Base-by-base conservation (phyloP, 2,113 vertebrate species). In the Platichthys stellatus region DNA sequence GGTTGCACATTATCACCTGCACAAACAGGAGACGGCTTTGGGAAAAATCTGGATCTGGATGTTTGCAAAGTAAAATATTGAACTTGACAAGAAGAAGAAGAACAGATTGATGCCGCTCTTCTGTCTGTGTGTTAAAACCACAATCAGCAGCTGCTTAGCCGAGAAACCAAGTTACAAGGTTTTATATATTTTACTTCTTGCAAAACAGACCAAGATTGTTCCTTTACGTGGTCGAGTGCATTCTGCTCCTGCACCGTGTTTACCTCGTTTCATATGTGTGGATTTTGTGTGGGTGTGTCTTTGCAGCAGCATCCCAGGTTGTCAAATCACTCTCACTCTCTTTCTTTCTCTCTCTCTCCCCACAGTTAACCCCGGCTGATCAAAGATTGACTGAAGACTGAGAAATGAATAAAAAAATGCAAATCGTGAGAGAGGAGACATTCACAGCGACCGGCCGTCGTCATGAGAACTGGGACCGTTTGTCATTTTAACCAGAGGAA, bases 281-380 rank as follows among this genome's bases (percentile, higher is more conserved):
- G 76, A 74, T 86, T 82, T 76, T 74, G 76, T 74, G 89, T 90
- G 87, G 74, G 86, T 0, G 69, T 88, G 81, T 66, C 56, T 92
- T 85, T 83, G 78, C 86, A 78, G 53, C 72, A 54, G 59, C 82
- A n/a, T 73, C 81, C 45, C 76, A 80, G 76, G 35, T 75, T 81
- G 65, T 84, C 76, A 86, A 77, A 72, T 76, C 14, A 26, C 71
- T 57, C 63, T 40, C 2, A 3, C 21, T 86, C 53, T 86, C 69
- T 69, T 51, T 54, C 35, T 58, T 0, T 58, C 56, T 58, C 56
- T 58, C 21, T 85, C 57, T 86, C 69, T 83, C 38, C 77, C 75
- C 79, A 65, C 94, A 95, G 94, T 89, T 94, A 93, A 93, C 92
- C 88, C 78, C 26, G 82, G 86, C 80, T 69, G 47, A 77, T 60